Conservation (phyloP, 2,888 invertebrate genomes). For the Melitaea athalia region DNA sequence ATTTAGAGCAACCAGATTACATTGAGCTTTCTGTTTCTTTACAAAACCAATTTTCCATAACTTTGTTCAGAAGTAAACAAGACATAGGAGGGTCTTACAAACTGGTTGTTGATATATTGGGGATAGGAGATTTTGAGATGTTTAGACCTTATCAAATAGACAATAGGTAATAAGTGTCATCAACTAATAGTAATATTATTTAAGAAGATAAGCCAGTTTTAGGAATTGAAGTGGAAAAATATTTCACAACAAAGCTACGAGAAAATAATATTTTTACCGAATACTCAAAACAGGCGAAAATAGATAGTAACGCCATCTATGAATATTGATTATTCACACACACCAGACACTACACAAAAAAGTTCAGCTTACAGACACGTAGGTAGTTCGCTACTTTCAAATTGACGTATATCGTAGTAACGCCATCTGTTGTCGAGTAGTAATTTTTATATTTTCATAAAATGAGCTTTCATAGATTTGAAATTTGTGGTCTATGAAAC, state of each 20-base stretch:
- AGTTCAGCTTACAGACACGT: neutral
- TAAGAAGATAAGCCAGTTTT: neutral
- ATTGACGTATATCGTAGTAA: neutral
- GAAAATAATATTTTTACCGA: neutral
- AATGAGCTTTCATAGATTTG: neutral
- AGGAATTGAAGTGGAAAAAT: neutral
- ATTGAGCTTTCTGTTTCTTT: constrained; percentile 28
- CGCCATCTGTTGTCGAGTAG: constrained; percentile 35
- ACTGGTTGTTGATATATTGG: constrained; percentile 33
- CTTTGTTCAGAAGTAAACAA: constrained; percentile 1
- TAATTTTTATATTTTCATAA: neutral
- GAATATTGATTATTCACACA: neutral
- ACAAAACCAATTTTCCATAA: constrained; percentile 19
- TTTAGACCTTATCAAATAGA: constrained; percentile 30
- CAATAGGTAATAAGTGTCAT: constrained; percentile 30
- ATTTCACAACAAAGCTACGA: neutral
- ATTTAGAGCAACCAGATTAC: constrained; percentile 47
- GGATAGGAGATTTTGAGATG: constrained; percentile 16
- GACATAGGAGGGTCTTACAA: constrained; percentile 23
- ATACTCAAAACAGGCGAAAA: neutral
- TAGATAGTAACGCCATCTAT: constrained; percentile 21
- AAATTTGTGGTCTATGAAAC: no score
- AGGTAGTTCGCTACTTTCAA: no score
- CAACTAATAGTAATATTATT: neutral
- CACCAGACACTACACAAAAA: neutral